Evolutionary conservation across 2,113 vertebrate genomes (phyloP).

Genomic region (Typhlomys cinereus): DNA sequence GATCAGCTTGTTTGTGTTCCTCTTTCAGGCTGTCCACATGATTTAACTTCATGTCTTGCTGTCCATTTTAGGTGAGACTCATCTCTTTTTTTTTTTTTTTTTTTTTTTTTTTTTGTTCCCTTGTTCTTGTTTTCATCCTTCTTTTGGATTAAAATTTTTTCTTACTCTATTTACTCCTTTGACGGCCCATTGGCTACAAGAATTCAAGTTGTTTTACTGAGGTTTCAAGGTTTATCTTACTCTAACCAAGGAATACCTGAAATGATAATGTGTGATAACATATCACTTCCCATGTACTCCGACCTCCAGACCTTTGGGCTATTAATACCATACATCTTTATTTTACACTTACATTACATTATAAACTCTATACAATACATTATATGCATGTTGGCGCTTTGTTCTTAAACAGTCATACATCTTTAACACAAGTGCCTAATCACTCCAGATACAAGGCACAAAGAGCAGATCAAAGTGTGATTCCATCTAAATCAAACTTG

Average conservation of each 20-base stretch:
- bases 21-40: not conserved
- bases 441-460: too few species aligned
- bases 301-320: not conserved
- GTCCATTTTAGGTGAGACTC: constrained; percentile 13
- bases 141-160: constrained; percentile 25
- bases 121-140: constrained; percentile 11
- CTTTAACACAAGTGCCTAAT: not conserved
- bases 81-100: constrained; percentile 45
- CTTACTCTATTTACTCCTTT: not conserved
- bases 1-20: constrained; percentile 60
- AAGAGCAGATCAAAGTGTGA: too few species aligned
- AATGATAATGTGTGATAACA: not conserved
- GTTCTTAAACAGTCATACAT: not conserved
- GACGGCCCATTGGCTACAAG: not conserved
- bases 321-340: not conserved
- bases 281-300: not conserved
- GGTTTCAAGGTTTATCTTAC: not conserved
- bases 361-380: not conserved
- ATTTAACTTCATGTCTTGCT: not conserved
- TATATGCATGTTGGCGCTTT: not conserved
- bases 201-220: not conserved
- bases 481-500: too few species aligned
- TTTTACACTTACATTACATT: not conserved
- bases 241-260: not conserved
- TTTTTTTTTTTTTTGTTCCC: constrained; percentile 40